A percentile compares a stretch with the other conserved stretches of the same genome.
phyloP scores from a whole-genome alignment of 2,888 invertebrate species.

The Metacarcinus magister region DNA sequence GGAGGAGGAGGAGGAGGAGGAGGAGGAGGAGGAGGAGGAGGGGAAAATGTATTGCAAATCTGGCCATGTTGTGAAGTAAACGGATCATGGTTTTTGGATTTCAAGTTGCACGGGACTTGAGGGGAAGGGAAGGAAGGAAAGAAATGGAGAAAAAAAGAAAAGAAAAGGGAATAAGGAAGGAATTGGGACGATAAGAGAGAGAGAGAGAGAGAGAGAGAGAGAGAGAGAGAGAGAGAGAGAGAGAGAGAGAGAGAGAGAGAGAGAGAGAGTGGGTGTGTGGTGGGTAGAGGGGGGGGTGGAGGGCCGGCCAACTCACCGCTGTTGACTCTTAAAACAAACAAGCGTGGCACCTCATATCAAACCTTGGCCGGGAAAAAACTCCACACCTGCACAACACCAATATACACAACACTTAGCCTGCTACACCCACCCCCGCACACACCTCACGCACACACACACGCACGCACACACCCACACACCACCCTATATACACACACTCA shows the following conservation, averaged over 20 bases:
- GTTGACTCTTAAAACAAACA: conserved; percentile 73
- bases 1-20: conserved; percentile 15
- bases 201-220: not conserved
- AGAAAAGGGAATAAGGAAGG: not conserved
- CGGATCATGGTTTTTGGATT: not conserved
- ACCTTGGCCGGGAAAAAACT: conserved; percentile 46
- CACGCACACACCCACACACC: not conserved
- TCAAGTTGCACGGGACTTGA: not conserved
- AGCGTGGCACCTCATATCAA: conserved; percentile 70
- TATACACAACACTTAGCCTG: conserved; percentile 69
- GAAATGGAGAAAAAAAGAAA: not conserved
- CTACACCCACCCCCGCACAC: conserved; percentile 52
- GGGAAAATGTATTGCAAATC: not conserved
- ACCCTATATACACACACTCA: conserved; percentile 11
- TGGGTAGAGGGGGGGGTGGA: not conserved
- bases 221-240: not conserved
- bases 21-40: conserved; percentile 15
- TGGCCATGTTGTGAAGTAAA: not conserved
- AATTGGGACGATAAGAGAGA: not conserved
- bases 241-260: not conserved
- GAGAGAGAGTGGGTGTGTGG: not conserved
- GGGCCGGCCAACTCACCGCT: conserved; percentile 55
- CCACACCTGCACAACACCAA: conserved; percentile 70
- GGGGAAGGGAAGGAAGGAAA: not conserved
- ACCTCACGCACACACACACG: not conserved